Percentiles rank a stretch among this genome's conserved stretches.
Evolutionary conservation across 1,140 invertebrate species (phyloP).

Genomic region (Octopus bimaculoides): DNA sequence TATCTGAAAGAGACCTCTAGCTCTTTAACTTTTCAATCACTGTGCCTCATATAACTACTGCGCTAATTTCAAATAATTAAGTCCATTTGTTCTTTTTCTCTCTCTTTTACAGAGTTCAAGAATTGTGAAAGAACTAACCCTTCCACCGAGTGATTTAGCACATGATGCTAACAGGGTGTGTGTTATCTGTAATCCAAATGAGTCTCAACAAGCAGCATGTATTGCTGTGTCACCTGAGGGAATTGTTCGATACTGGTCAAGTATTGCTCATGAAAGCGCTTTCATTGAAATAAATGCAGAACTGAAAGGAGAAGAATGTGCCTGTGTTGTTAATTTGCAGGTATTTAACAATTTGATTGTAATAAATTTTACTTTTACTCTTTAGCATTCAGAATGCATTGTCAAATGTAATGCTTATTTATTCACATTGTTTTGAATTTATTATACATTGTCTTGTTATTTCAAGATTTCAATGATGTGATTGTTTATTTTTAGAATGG

Average conservation of each 20-base stretch:
- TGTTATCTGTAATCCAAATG: slow-evolving; percentile 68
- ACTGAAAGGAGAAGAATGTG: slow-evolving; percentile 75
- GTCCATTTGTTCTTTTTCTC: too few relatives aligned
- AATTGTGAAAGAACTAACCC: slow-evolving; percentile 74
- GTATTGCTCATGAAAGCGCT: slow-evolving; percentile 80
- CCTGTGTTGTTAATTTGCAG: slow-evolving; percentile 43
- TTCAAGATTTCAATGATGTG: too few relatives aligned
- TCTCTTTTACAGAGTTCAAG: slow-evolving; percentile 49
- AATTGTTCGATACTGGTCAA: slow-evolving; percentile 86
- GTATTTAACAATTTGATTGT: slow-evolving; percentile 20
- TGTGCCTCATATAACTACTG: neutral
- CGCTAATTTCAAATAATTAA: neutral
- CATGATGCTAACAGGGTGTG: slow-evolving; percentile 86
- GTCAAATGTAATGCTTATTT: too few relatives aligned
- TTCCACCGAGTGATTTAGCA: slow-evolving; percentile 87
- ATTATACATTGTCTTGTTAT: too few relatives aligned
- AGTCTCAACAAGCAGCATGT: slow-evolving; percentile 71
- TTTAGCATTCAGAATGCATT: too few relatives aligned
- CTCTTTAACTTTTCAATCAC: neutral
- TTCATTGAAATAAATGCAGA: slow-evolving; percentile 83
- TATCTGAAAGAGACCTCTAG: neutral
- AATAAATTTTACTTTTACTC: too few relatives aligned
- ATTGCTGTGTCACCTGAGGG: slow-evolving; percentile 92
- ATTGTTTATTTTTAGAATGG: too few relatives aligned
- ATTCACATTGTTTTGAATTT: too few relatives aligned